Conservation (phyloP, 2,797 vertebrate species). For the Macropus fuliginosus region DNA sequence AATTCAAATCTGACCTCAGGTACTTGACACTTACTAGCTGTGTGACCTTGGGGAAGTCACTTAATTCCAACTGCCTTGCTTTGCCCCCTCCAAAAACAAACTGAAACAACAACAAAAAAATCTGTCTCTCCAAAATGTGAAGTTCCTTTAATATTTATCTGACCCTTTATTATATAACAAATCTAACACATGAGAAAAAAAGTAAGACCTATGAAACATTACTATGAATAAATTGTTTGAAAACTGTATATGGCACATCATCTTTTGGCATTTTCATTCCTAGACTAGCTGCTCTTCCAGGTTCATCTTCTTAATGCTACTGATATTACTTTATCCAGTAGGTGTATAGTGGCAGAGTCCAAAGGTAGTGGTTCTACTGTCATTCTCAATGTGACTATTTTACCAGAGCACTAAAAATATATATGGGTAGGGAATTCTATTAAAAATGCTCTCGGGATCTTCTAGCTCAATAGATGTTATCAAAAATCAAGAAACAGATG, state of each 20-base stretch:
- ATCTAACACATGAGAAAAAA: neutral
- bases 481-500: too few species aligned
- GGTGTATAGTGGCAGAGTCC: neutral
- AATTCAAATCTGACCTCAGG: too few species aligned
- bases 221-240: neutral
- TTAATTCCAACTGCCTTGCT: too few species aligned
- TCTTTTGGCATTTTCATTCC: neutral
- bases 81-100: too few species aligned
- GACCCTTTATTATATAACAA: conserved; percentile 28
- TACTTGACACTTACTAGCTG: too few species aligned
- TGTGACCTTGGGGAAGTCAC: too few species aligned
- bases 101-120: neutral
- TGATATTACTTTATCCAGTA: neutral
- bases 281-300: neutral
- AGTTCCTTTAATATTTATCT: conserved; percentile 15
- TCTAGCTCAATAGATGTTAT: neutral
- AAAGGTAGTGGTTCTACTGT: neutral
- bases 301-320: neutral
- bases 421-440: too few species aligned
- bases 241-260: neutral
- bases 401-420: too few species aligned
- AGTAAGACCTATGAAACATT: neutral
- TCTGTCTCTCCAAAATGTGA: neutral
- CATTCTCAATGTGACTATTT: neutral
- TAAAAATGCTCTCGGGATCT: neutral